Base-by-base conservation (phyloP, 2,888 invertebrate species). In the Cephonodes hylas region DNA sequence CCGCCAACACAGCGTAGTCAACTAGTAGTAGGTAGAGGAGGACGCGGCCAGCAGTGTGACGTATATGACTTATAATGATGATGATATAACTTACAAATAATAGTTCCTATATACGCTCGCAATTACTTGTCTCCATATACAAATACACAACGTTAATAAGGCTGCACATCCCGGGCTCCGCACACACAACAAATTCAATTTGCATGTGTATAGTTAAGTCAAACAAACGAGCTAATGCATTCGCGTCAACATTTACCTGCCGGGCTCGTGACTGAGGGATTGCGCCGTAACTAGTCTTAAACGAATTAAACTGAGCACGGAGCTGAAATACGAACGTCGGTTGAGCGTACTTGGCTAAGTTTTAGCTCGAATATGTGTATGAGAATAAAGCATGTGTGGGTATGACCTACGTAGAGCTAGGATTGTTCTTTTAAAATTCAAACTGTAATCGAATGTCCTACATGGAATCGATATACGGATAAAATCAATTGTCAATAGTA, bases 161-260 rank as follows among this genome's bases (percentile, higher is more conserved):
- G 10, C 53, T 18, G 45, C 10, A 53, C 53, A 31, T 53, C 31
- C 31, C 10, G 10, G 10, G 18, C 25, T 23, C 13, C 5, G n/a
- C 46, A n/a, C 3, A 53, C 15, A 4, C 3, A 10, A 53, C 18
- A 53, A 15, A 53, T 31, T 15, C 27, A 27, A 31, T 53, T 27
- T 31, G 31, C 53, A 53, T 31, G 18, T 18, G 18, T 53, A 53
- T 18, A 10, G 31, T 27, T 27, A 53, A 53, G 18, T 10, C 53
- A 53, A 53, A 53, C 53, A 48, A 7, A 31, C 27, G 31, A 53
- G 53, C 10, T 53, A 53, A 53, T 53, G 53, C 31, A 31, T 46
- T 25, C 27, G 27, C 18, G 53, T 31, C 53, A 53, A 53, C 53
- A 31, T 53, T 53, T 53, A 53, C 53, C 2, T 18, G 10, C 5